Conservation (phyloP, 2,797 vertebrate species). For the Arrhamphus sclerolepis region DNA sequence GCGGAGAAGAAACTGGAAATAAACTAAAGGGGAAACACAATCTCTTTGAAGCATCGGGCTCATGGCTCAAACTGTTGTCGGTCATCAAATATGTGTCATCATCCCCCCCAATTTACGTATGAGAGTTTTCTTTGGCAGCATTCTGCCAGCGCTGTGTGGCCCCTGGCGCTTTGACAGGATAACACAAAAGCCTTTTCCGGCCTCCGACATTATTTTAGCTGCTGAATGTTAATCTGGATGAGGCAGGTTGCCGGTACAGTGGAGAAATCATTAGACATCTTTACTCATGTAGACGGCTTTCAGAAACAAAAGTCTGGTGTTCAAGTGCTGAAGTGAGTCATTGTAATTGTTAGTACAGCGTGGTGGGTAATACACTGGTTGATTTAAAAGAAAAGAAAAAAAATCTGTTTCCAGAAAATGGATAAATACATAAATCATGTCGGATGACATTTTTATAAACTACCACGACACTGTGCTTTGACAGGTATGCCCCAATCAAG, state of each 20-base stretch:
- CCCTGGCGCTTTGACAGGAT: conserved; percentile 59
- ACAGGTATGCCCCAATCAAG: no score
- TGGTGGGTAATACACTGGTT: no score
- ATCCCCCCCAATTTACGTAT: conserved; percentile 51
- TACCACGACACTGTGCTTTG: no score
- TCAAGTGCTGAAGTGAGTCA: no score
- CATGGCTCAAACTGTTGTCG: conserved; percentile 70
- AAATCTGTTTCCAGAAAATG: no score
- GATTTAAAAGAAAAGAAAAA: no score
- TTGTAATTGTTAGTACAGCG: no score
- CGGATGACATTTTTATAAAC: no score
- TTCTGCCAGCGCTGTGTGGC: conserved; percentile 47
- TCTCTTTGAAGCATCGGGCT: conserved; percentile 83
- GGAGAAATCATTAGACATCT: background rate
- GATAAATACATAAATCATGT: no score
- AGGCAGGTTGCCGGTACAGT: background rate
- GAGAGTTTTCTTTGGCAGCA: conserved; percentile 56
- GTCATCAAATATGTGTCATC: conserved; percentile 71
- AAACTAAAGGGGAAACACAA: conserved; percentile 70
- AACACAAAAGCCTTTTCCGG: conserved; percentile 63
- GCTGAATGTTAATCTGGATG: conserved; percentile 15
- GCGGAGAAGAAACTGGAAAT: conserved; percentile 73
- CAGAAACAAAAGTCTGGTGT: no score
- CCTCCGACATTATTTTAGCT: conserved; percentile 46
- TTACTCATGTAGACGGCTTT: no score